Evolutionary conservation across 1,140 invertebrate species (phyloP), one percentile per base, ranked within the genome.

Genomic region (Drosophila athabasca): DNA sequence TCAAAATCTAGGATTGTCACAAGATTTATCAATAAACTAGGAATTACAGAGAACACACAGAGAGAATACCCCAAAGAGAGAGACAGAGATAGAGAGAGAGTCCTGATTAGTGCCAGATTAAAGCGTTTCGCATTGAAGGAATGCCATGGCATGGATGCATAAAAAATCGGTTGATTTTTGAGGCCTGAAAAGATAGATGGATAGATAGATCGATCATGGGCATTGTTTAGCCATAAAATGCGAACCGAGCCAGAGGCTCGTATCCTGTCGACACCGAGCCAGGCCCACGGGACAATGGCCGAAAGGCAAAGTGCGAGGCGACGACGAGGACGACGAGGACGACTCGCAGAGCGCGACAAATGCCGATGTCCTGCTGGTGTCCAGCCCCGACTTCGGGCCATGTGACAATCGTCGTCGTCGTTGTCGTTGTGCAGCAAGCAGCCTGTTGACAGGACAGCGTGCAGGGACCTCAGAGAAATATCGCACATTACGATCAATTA

Each of bases 401-500:
- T 65, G 70, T 68, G 66, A 69, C 62, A 53, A 39, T 76, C 52
- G 46, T 24, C 57, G 45, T 29, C 7, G 26, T 29, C 6, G 39
- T 72, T 49, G 46, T 24, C 57, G 45, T 29, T 29, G 26, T 29
- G 26, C 29, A 31, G 29, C 29, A 64, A 31, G 29, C 29, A 64
- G 49, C 50, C 82, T 88, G 75, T 81, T 71, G 83, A 88, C 79
- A 87, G 78, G 75, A 82, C 79, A 87, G 75, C 41, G 41, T 50
- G 55, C 61, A 61, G 48, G 69, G 45, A 31, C 58, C 61, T 60
- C 45, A 51, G 17, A 41, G 57, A 62, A 76, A 78, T 61, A 83
- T 83, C 65, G 84, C 84, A 88, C 83, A 88, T 88, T 88, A 88
- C 84, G 83, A 88, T 88, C 83, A 88, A 88, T 88, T 89, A 88